Evolutionary conservation across 2,113 vertebrate species (phyloP).

Genomic region (Spea multiplicata): DNA sequence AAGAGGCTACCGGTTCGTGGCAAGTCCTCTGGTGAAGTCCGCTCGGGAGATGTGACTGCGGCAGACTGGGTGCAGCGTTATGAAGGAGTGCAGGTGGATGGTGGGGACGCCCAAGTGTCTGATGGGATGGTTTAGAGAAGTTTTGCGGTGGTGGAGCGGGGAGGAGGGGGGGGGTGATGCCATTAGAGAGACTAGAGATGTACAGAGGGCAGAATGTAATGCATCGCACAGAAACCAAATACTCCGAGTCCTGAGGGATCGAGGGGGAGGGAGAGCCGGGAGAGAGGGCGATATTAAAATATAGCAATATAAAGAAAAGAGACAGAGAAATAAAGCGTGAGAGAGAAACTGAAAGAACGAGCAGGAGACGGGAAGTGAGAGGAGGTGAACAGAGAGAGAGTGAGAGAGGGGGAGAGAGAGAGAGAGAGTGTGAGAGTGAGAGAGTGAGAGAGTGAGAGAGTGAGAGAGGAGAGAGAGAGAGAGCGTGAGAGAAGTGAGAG

Average conservation of each 20-base stretch:
- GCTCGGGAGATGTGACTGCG: neutral
- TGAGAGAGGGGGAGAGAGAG: too few species aligned
- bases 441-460: neutral
- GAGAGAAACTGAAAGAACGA: neutral
- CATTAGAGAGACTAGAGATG: conserved; percentile 7
- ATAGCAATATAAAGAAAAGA: neutral
- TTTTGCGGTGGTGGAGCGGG: neutral
- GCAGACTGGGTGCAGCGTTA: neutral
- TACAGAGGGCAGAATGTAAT: conserved; percentile 1
- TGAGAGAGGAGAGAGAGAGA: too few species aligned
- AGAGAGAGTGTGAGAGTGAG: neutral
- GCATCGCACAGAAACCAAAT: conserved; percentile 24
- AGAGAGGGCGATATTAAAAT: neutral
- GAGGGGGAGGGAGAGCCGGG: neutral
- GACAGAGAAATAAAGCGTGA: neutral
- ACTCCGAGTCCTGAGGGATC: neutral
- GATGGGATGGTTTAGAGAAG: conserved; percentile 22
- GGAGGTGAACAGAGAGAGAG: neutral
- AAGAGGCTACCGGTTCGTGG: neutral
- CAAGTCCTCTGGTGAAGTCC: neutral
- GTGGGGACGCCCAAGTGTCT: conserved; percentile 15
- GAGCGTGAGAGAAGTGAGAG: neutral
- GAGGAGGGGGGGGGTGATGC: conserved; percentile 19
- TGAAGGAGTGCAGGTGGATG: neutral
- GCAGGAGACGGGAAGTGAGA: neutral